phyloP scores from a whole-genome alignment of 2,888 invertebrate species.

The Nycteola revayana region DNA sequence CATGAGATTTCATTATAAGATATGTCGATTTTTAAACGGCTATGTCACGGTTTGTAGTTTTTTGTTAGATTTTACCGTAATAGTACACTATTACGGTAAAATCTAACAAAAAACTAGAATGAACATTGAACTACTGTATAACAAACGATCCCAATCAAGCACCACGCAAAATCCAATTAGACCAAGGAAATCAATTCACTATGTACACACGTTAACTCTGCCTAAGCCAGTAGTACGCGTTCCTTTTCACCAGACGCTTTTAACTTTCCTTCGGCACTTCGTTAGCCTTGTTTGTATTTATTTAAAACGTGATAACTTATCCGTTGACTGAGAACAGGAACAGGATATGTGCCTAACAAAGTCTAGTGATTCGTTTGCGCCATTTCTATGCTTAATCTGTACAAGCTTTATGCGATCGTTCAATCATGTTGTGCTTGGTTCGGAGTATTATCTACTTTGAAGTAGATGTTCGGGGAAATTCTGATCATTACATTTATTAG shows the following conservation, averaged over 20 bases:
- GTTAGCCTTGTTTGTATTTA: constrained; percentile 76
- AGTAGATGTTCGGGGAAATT: constrained; percentile 16
- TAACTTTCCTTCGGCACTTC: constrained; percentile 76
- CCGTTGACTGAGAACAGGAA: constrained; percentile 64
- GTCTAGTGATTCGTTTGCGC: constrained; percentile 48
- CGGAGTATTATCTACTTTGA: constrained; percentile 2
- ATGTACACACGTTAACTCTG: not conserved
- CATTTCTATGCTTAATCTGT: constrained; percentile 46
- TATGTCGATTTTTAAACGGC: no score
- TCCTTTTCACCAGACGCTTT: constrained; percentile 63
- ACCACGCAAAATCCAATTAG: constrained; percentile 6
- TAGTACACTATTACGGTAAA: no score
- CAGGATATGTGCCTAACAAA: constrained; percentile 59
- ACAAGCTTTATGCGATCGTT: constrained; percentile 23
- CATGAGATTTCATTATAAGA: no score
- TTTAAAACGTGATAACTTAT: constrained; percentile 74
- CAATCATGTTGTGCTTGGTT: no score
- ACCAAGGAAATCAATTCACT: constrained; percentile 11
- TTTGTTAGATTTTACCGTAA: no score
- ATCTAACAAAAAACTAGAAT: no score
- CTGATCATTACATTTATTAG: no score
- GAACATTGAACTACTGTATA: no score
- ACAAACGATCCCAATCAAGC: not conserved
- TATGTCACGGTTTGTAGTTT: no score
- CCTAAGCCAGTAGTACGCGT: constrained; percentile 41